Percentiles rank a stretch among this genome's conserved stretches.
Evolutionary conservation across 2,113 vertebrate genomes (phyloP).

Genomic region (Corydoras maculifer): DNA sequence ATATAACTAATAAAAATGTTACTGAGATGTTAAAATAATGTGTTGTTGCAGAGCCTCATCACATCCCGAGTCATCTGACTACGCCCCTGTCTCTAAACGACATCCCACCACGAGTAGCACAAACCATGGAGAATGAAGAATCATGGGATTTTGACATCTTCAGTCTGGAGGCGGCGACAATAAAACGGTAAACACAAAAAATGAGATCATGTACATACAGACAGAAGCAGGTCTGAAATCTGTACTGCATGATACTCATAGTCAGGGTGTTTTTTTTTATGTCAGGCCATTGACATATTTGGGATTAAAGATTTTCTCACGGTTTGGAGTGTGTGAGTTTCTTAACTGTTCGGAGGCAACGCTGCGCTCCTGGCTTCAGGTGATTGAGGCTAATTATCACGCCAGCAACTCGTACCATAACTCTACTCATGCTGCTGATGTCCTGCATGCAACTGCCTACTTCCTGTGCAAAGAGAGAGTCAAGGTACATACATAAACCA

Average conservation of each 20-base stretch:
- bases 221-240: too few relatives aligned
- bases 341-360: slow-evolving; percentile 86
- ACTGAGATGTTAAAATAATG: too few relatives aligned
- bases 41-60: slow-evolving; percentile 70
- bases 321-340: slow-evolving; percentile 89
- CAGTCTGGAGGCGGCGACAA: slow-evolving; percentile 85
- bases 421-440: slow-evolving; percentile 87
- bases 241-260: too few relatives aligned
- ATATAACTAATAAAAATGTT: too few relatives aligned
- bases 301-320: slow-evolving; percentile 88
- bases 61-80: slow-evolving; percentile 66
- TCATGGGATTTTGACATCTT: slow-evolving; percentile 94
- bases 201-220: too few relatives aligned
- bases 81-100: slow-evolving; percentile 77
- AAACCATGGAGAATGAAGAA: slow-evolving; percentile 90
- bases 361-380: slow-evolving; percentile 85
- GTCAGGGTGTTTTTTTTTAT: slow-evolving; percentile 27
- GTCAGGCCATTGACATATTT: slow-evolving; percentile 86
- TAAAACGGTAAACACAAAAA: slow-evolving; percentile 71
- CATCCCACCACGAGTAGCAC: slow-evolving; percentile 79
- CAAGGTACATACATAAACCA: slow-evolving; percentile 70
- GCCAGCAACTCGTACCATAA: slow-evolving; percentile 95
- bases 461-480: slow-evolving; percentile 88
- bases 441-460: slow-evolving; percentile 91
- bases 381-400: slow-evolving; percentile 91